These are phyloP conservation scores for Antheraea mylitta DNA, from an alignment of 1,140 invertebrate species.

Conservation along the genomic window DNA sequence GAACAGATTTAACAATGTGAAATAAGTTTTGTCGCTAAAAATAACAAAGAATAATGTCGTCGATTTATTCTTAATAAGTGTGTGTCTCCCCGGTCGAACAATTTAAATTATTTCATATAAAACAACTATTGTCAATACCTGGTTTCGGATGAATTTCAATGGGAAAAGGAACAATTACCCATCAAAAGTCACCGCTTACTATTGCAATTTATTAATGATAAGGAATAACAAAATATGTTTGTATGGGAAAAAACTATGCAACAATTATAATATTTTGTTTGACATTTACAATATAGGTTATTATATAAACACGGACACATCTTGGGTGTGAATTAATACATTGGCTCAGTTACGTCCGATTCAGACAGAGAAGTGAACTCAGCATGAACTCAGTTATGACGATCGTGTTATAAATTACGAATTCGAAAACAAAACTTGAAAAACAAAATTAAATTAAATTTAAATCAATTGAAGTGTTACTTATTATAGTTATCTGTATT, in stretches of 20 bases:
- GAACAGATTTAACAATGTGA: too few species aligned
- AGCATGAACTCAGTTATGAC: neutral
- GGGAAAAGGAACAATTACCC: constrained; percentile 20
- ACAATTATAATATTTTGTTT: constrained; percentile 68
- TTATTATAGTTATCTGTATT: too few species aligned
- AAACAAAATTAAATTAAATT: too few species aligned
- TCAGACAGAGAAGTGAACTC: neutral
- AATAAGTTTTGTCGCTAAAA: neutral
- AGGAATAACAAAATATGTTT: constrained; percentile 72
- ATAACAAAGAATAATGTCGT: constrained; percentile 32
- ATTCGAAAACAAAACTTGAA: too few species aligned
- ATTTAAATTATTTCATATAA: constrained; percentile 61
- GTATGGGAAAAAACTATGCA: constrained; percentile 73
- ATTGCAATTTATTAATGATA: constrained; percentile 75
- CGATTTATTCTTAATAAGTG: constrained; percentile 65
- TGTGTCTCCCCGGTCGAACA: constrained; percentile 53
- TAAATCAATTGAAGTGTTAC: too few species aligned
- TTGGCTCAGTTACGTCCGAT: neutral
- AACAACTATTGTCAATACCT: constrained; percentile 69
- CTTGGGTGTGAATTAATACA: constrained; percentile 12
- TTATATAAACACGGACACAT: constrained; percentile 61
- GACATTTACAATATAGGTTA: constrained; percentile 66
- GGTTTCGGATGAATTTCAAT: constrained; percentile 39
- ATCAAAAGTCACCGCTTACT: constrained; percentile 52
- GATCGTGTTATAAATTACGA: neutral